phyloP scores from a whole-genome alignment of 2,888 invertebrate species.

The Unio delphinus region DNA sequence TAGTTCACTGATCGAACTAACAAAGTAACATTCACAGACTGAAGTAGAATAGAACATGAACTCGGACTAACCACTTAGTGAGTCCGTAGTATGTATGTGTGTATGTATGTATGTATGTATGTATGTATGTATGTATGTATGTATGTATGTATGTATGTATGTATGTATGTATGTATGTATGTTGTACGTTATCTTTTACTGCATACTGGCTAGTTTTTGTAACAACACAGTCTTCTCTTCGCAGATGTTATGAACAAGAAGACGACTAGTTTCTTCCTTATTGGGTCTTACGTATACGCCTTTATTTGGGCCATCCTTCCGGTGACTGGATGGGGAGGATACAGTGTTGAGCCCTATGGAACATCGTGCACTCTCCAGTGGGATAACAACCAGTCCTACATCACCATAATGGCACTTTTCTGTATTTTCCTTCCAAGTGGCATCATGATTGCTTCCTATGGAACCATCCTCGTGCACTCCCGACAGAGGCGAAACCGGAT shows the following conservation, averaged over 20 bases:
- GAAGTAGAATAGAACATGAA: too few relatives aligned
- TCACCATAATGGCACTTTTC: constrained; percentile 34
- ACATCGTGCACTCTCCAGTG: constrained; percentile 52
- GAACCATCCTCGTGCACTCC: constrained; percentile 31
- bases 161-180: too few relatives aligned
- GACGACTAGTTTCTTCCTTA: constrained; percentile 19
- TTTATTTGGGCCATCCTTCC: constrained; percentile 40
- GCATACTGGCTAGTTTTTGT: too few relatives aligned
- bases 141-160: too few relatives aligned
- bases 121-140: too few relatives aligned
- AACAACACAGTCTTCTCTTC: constrained; percentile 10
- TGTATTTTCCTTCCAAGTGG: constrained; percentile 39
- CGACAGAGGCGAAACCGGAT: constrained; percentile 13
- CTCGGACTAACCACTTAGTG: too few relatives aligned
- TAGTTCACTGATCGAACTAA: too few relatives aligned
- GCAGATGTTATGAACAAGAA: constrained; percentile 21
- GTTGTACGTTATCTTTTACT: too few relatives aligned
- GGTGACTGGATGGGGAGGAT: constrained; percentile 42
- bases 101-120: too few relatives aligned
- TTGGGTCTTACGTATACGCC: constrained; percentile 34
- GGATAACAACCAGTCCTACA: constrained; percentile 32
- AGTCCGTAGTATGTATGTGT: too few relatives aligned
- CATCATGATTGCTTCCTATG: constrained; percentile 34
- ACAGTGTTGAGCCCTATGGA: constrained; percentile 45
- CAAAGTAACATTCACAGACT: too few relatives aligned